Percentiles rank a stretch among this genome's conserved stretches.
phyloP scores from a whole-genome alignment of 2,113 vertebrate species.

The Riparia riparia region DNA sequence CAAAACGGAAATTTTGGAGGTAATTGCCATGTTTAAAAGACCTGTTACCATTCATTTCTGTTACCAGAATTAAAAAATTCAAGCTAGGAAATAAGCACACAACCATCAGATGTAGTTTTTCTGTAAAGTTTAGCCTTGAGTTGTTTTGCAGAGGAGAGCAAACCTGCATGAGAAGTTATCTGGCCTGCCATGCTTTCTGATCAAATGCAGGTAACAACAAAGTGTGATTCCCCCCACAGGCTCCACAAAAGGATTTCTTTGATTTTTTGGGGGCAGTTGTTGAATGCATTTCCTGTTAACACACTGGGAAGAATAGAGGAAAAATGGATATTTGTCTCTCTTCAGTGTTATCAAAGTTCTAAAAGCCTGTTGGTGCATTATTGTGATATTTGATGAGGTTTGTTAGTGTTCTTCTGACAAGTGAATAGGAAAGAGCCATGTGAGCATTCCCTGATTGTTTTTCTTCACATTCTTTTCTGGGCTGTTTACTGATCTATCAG shows the following conservation, averaged over 20 bases:
- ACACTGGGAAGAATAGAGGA: neutral
- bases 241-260: neutral
- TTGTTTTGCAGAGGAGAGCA: neutral
- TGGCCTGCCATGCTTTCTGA: neutral
- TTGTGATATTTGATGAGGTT: neutral
- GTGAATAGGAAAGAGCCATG: neutral
- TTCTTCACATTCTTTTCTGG: neutral
- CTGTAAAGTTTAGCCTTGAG: neutral
- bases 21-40: neutral
- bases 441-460: neutral
- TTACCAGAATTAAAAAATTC: neutral
- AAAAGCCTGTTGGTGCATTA: neutral
- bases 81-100: neutral
- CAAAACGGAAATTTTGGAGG: neutral
- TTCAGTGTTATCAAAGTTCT: neutral
- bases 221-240: fast-evolving
- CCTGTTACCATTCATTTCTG: neutral
- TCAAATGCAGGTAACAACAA: neutral
- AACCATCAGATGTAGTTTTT: neutral
- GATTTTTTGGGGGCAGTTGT: fast-evolving
- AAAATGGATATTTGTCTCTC: neutral
- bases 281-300: neutral
- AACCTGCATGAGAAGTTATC: neutral
- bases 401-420: neutral
- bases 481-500: neutral